phyloP scores from a whole-genome alignment of 2,113 vertebrate species.

The Cephalopterus ornatus region DNA sequence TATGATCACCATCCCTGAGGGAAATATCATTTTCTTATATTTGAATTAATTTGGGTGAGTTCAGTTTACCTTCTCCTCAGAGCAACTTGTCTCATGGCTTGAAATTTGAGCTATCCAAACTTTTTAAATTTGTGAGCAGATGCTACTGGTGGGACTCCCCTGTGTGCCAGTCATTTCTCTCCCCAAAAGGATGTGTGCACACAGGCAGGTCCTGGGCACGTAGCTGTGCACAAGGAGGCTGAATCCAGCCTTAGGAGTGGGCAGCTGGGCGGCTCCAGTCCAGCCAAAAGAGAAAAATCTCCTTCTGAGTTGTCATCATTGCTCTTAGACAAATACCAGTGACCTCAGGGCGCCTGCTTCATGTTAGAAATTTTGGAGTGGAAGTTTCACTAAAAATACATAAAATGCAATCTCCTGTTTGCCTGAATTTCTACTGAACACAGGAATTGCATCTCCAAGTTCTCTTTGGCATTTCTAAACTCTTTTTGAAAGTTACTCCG shows the following conservation, averaged over 20 bases:
- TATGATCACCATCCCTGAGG: constrained; percentile 5
- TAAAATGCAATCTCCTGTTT: background rate
- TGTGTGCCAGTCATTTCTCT: constrained; percentile 14
- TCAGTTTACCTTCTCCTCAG: background rate
- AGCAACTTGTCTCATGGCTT: background rate
- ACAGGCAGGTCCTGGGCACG: background rate
- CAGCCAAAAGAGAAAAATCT: background rate
- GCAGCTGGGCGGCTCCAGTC: background rate
- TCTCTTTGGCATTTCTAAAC: background rate
- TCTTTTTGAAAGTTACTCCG: background rate
- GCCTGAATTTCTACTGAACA: background rate
- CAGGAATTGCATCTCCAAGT: background rate
- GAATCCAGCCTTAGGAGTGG: background rate
- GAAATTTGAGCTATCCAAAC: constrained; percentile 25
- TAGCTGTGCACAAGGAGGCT: background rate
- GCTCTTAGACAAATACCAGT: background rate
- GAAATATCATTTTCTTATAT: constrained; percentile 15
- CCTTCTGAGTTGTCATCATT: background rate
- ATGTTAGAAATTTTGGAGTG: background rate
- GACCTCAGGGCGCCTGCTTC: background rate
- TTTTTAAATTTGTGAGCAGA: constrained; percentile 25
- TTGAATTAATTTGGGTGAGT: constrained; percentile 14
- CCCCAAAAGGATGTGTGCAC: background rate
- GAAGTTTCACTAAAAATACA: background rate
- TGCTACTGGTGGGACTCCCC: constrained; percentile 6